Base-by-base conservation (phyloP, 2,113 vertebrate genomes). In the Acinonyx jubatus region DNA sequence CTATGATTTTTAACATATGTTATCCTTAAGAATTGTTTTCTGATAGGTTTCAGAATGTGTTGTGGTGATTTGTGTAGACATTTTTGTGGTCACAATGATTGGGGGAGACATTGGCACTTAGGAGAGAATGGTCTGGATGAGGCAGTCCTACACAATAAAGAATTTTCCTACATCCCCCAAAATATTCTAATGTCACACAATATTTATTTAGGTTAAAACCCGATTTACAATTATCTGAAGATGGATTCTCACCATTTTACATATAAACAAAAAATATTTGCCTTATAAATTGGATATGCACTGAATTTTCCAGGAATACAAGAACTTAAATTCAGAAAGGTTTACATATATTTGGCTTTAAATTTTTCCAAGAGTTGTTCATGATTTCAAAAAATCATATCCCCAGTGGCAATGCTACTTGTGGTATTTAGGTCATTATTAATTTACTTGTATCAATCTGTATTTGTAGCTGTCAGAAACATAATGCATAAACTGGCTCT, bases 311-410 rank as follows among this genome's bases (percentile, higher is more conserved):
- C 23, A 76, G 31, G 21, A 93, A 96, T 65, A 4, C 0, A 78
- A 88, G 69, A 95, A 65, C 8, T 41, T 61, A 57, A 89, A 48
- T 74, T 18, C 6, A 38, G 23, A 97, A 92, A 79, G 0, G 29
- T 36, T 12, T 41, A 18, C 19, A 25, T 1, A 79, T 45, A 86
- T 57, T 88, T 63, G 2, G 0, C 57, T 65, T 82, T 33, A 88
- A n/a, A 41, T 45, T 65, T 82, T 86, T 73, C 16, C 1, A 81
- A 78, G 1, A 68, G 21, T 15, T 84, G 1, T 50, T 85, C 16
- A 69, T 94, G 19, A 61, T 76, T 88, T 85, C 57, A 93, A 61
- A 91, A 96, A 91, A 63, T 89, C 7, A 15, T 4, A 50, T 89
- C 7, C 2, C 14, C 11, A 25, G 0, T 63, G 38, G 27, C 10